A percentile compares a stretch with the other conserved stretches of the same genome.
These are phyloP conservation scores for Tipula confusa DNA, from an alignment of 2,888 invertebrate genomes.

Conservation along the genomic window DNA sequence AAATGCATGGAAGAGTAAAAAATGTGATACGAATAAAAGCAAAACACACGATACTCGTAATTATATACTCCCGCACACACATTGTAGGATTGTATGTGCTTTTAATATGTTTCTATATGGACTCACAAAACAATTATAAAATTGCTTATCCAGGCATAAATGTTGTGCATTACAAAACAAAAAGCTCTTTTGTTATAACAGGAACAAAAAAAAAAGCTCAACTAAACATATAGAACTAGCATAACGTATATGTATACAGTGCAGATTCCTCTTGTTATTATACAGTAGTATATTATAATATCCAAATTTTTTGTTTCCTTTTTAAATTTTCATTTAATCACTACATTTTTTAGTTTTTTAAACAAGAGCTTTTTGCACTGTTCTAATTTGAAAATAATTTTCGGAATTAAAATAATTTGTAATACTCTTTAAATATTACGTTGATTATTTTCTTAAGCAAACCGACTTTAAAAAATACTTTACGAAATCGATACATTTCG, in stretches of 20 bases:
- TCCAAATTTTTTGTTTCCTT: background rate
- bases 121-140: background rate
- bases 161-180: background rate
- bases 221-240: background rate
- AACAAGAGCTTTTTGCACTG: background rate
- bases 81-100: background rate
- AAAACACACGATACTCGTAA: background rate
- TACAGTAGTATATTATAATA: background rate
- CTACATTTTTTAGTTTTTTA: background rate
- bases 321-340: background rate
- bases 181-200: background rate
- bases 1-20: background rate
- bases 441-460: background rate
- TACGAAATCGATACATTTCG: background rate
- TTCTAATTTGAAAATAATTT: too few relatives aligned
- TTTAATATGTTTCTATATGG: background rate
- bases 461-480: background rate
- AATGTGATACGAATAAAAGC: background rate
- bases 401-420: too few relatives aligned
- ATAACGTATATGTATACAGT: background rate
- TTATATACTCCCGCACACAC: background rate
- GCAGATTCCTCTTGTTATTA: background rate
- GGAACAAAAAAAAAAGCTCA: background rate
- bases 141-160: slow-evolving; percentile 12
- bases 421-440: background rate